Evolutionary conservation across 2,888 invertebrate species (phyloP), one percentile per base, ranked within the genome.

Genomic region (Lasioglossum malachurum): DNA sequence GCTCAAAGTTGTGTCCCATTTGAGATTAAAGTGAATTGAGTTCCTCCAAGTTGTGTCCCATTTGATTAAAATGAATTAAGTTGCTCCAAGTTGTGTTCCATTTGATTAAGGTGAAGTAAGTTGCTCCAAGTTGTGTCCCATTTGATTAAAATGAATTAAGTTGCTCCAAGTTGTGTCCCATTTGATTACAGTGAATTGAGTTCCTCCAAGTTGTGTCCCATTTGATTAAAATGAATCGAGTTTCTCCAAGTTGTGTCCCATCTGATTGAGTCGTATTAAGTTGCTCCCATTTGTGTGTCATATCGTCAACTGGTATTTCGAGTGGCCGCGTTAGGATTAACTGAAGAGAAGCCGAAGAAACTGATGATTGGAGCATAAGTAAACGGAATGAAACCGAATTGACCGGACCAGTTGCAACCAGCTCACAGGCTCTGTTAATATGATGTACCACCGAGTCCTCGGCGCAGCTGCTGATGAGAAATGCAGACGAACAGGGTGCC

Each of bases 401-500:
- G 35, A 67, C 53, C 53, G 8, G 8, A 23, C 23, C 53, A 53
- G 53, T 53, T 23, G 53, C 3, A 2, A 53, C 23, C 23, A 53
- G 23, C 53, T 53, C 53, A 7, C 19, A 31, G 0, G 35, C 35
- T 31, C 8, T 1, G 67, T 67, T 35, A 35, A 67, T 23, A 67
- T n/a, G 44, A 57, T 80, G 69, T 75, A 53, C 35, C 41, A 38
- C 38, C 35, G 35, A 16, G 41, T 31, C n/a, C 31, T 60, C 53
- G 69, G 31, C 16, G 73, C 86, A 86, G 87, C 82, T 86, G 88
- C 79, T 53, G 74, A 14, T 67, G 74, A 77, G 87, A 69, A 88
- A 91, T 88, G 87, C 86, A 75, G 87, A 81, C 75, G 78, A 84
- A 77, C 75, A 35, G 73, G 81, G 23, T 84, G 80, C 35, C 77